phyloP scores from a whole-genome alignment of 2,797 vertebrate species.

The Tiaroga cobitis region DNA sequence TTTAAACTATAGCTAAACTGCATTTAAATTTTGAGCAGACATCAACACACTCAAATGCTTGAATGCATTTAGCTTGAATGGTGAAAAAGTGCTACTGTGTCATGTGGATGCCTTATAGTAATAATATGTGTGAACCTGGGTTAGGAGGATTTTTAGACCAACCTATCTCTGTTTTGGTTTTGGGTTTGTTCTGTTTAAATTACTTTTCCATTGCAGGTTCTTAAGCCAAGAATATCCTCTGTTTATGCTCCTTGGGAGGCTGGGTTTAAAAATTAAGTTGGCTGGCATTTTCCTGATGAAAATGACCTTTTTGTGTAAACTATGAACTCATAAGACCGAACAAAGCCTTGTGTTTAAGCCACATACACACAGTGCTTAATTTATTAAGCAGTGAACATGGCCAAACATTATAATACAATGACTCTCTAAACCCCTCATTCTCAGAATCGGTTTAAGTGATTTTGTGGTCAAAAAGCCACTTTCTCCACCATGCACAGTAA shows the following conservation, averaged over 20 bases:
- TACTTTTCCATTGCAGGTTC: conserved; percentile 67
- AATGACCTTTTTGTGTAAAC: conserved; percentile 79
- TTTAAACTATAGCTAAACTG: not conserved
- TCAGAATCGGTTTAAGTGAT: conserved; percentile 12
- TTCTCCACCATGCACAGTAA: conserved; percentile 21
- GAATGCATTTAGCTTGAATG: not conserved
- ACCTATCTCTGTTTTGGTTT: conserved; percentile 36
- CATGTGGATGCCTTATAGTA: conserved; percentile 32
- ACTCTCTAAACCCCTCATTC: not conserved
- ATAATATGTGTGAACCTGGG: conserved; percentile 47
- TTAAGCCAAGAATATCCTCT: conserved; percentile 70
- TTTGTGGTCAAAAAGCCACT: conserved; percentile 8
- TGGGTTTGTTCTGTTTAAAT: conserved; percentile 53
- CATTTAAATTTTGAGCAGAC: conserved; percentile 13
- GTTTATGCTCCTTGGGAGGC: conserved; percentile 76
- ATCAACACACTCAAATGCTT: not conserved
- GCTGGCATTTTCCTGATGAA: conserved; percentile 79
- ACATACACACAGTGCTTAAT: not conserved
- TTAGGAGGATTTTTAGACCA: conserved; percentile 52
- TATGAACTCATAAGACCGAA: conserved; percentile 47
- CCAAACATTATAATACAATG: not conserved
- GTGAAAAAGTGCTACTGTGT: conserved; percentile 18
- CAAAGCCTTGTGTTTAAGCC: conserved; percentile 31
- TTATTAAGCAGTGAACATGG: not conserved
- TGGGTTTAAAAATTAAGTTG: conserved; percentile 70